Base-by-base conservation (phyloP, 2,797 vertebrate genomes). In the Dallia pectoralis region DNA sequence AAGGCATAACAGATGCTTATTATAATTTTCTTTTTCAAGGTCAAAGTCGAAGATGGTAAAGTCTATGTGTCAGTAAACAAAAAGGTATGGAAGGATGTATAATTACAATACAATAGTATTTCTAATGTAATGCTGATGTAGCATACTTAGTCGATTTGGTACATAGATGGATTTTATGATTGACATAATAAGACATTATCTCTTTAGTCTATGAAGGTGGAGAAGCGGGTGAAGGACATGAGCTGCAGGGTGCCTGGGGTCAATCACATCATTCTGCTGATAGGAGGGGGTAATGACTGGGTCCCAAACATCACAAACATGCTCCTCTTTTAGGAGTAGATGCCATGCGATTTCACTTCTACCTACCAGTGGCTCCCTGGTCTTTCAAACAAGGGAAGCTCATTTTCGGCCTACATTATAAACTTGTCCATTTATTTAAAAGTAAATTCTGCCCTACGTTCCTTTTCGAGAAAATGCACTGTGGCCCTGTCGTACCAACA, bases 21-120 rank as follows among this genome's bases (percentile, higher is more conserved):
- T 1, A 48, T 77, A 49, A 66, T 22, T 27, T 78, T 74, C 29
- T 48, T 47, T 72, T 70, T 36, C 76, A 78, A 97, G 96, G 95
- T 96, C 12, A 93, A 85, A 40, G 87, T 96, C 75, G 78, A 94
- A 69, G 83, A 91, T 0, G 92, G 93, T 27, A 93, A 92, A 27
- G 94, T 97, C 67, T 92, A 91, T 12, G 81, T 97, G 74, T 92
- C 93, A 19, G 86, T 92, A 74, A 85, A 84, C 79, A 92, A 87
- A 87, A 91, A 94, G 85, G 96, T 96, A 89, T 80, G 15, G 12
- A 25, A 63, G 29, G 30, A 30, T 62, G 27, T 27, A 16, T 62
- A 15, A 15, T 33, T 49, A 4, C 22, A 44, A 30, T 7, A 2
- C 29, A 16, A 32, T 3, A 1, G 14, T 51, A 9, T 51, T 33